These are phyloP conservation scores for Gouania willdenowi DNA, from an alignment of 2,797 vertebrate genomes.

Conservation along the genomic window DNA sequence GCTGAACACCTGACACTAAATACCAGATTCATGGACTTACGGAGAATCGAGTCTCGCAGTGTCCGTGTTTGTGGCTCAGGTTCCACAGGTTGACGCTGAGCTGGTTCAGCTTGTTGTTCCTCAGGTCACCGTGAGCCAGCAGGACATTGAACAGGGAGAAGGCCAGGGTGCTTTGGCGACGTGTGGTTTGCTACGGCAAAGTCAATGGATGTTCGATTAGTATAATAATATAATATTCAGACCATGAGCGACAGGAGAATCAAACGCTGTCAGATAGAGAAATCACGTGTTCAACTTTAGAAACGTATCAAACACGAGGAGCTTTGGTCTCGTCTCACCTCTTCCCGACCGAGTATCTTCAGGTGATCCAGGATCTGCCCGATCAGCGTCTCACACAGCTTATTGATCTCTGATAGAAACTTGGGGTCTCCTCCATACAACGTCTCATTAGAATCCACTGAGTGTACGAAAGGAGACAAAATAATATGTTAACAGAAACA, in stretches of 20 bases:
- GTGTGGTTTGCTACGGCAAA: slow-evolving; percentile 68
- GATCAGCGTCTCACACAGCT: slow-evolving; percentile 90
- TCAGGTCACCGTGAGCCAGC: slow-evolving; percentile 87
- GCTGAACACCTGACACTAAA: too few species aligned
- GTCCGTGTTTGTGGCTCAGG: slow-evolving; percentile 91
- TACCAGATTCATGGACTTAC: slow-evolving; percentile 72
- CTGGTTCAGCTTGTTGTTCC: slow-evolving; percentile 94
- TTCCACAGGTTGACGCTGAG: slow-evolving; percentile 93
- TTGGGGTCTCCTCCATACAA: slow-evolving; percentile 95
- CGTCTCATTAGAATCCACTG: slow-evolving; percentile 95
- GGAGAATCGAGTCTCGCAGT: slow-evolving; percentile 85
- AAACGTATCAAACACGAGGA: too few species aligned
- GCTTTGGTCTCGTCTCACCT: slow-evolving; percentile 69
- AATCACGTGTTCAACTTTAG: too few species aligned
- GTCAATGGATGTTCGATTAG: too few species aligned
- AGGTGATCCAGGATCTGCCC: slow-evolving; percentile 93
- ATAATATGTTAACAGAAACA: too few species aligned
- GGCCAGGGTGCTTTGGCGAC: slow-evolving; percentile 83
- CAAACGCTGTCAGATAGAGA: too few species aligned
- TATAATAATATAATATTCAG: too few species aligned
- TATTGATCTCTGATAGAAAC: slow-evolving; percentile 91
- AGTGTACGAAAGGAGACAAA: background rate
- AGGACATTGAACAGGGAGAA: slow-evolving; percentile 87
- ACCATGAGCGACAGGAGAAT: too few species aligned
- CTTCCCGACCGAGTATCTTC: slow-evolving; percentile 87